Evolutionary conservation across 2,113 vertebrate genomes (phyloP).

Genomic region (Sapayoa aenigma): DNA sequence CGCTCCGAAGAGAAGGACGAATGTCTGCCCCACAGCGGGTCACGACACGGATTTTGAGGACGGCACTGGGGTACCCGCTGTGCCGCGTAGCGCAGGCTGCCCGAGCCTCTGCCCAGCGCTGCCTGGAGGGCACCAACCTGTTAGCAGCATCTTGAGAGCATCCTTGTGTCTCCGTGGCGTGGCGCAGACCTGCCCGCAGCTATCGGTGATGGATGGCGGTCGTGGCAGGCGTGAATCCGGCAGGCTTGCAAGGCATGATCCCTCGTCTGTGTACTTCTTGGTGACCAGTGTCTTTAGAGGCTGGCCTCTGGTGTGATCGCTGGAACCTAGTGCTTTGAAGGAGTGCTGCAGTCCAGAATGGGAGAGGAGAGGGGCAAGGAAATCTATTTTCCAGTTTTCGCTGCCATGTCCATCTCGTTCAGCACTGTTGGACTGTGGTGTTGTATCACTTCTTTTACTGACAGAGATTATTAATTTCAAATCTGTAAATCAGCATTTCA

Average conservation of each 20-base stretch:
- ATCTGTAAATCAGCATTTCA: neutral
- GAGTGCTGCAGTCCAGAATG: neutral
- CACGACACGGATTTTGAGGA: neutral
- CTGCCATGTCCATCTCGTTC: neutral
- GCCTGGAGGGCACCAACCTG: neutral
- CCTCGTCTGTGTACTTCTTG: neutral
- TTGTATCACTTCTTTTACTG: neutral
- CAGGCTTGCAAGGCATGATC: neutral
- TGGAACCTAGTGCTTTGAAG: neutral
- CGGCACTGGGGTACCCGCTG: neutral
- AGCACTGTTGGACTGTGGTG: neutral
- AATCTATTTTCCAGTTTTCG: neutral
- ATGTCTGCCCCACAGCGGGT: neutral
- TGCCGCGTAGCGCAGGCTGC: neutral
- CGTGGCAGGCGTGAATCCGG: neutral
- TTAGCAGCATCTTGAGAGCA: neutral
- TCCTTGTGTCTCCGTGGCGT: neutral
- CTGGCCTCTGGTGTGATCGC: neutral
- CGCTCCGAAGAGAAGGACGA: neutral
- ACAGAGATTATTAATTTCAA: neutral
- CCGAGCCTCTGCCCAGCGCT: neutral
- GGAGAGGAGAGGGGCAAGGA: neutral
- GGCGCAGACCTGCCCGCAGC: neutral
- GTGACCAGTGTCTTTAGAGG: neutral
- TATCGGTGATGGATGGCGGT: neutral